phyloP scores from a whole-genome alignment of 2,113 vertebrate genomes.

The Pteropus alecto region DNA sequence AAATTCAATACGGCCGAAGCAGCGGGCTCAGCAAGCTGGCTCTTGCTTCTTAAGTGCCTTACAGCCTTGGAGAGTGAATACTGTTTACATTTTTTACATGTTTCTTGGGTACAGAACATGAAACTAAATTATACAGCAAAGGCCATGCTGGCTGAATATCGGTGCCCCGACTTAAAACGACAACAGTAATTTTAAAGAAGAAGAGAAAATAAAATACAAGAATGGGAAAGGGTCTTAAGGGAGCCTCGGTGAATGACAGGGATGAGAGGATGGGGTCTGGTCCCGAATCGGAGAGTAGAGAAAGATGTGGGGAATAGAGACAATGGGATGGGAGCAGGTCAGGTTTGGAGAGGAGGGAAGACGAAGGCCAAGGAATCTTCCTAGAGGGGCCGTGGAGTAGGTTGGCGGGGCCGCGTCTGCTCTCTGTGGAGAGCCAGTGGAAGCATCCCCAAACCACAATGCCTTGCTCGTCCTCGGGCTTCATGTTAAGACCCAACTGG shows the following conservation, averaged over 20 bases:
- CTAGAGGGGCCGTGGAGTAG: not conserved
- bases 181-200: slow-evolving; percentile 36
- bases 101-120: slow-evolving; percentile 84
- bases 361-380: slow-evolving; percentile 4
- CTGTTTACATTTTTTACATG: slow-evolving; percentile 87
- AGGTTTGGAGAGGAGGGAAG: slow-evolving; percentile 9
- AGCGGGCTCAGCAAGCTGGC: slow-evolving; percentile 78
- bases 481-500: not conserved
- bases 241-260: not conserved
- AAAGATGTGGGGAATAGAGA: slow-evolving; percentile 38
- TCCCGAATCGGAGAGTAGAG: not conserved
- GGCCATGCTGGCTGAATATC: slow-evolving; percentile 64
- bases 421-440: rapidly evolving
- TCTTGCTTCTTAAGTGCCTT: slow-evolving; percentile 77
- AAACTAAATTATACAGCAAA: slow-evolving; percentile 84
- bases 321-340: not conserved
- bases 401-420: not conserved
- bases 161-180: slow-evolving; percentile 62
- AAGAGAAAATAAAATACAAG: not conserved
- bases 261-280: slow-evolving; percentile 31
- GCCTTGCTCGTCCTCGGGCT: not conserved
- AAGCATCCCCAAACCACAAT: not conserved
- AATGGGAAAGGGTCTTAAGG: not conserved
- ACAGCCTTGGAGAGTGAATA: slow-evolving; percentile 75
- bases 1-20: slow-evolving; percentile 78